phyloP scores from a whole-genome alignment of 2,113 vertebrate species.

The Psilopsiagon aurifrons region DNA sequence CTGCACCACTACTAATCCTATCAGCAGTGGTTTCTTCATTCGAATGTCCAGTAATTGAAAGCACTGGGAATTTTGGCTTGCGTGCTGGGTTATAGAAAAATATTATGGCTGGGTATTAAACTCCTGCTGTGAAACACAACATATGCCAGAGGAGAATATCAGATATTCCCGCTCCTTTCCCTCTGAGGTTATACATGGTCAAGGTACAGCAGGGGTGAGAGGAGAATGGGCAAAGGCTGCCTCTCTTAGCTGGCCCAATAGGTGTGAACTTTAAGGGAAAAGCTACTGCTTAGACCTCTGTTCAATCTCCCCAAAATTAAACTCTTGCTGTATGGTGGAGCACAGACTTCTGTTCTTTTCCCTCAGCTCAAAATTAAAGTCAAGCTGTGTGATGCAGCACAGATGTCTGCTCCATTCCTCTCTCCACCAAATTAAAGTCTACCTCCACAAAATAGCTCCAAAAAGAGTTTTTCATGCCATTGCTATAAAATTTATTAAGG shows the following conservation, averaged over 20 bases:
- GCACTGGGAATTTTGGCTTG: not conserved
- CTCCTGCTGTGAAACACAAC: not conserved
- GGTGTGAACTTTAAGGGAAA: not conserved
- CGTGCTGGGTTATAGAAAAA: slow-evolving; percentile 21
- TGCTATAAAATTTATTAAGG: not conserved
- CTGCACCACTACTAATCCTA: not conserved
- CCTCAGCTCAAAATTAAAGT: not conserved
- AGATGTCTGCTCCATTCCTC: not conserved
- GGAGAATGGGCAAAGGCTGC: not conserved
- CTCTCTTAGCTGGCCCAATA: not conserved
- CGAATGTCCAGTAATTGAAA: slow-evolving; percentile 15
- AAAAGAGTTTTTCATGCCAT: not conserved
- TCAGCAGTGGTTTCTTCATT: not conserved
- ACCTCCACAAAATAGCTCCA: not conserved
- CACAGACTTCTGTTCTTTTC: not conserved
- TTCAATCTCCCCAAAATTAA: not conserved
- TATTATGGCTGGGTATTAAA: not conserved
- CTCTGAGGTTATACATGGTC: not conserved
- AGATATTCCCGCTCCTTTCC: not conserved
- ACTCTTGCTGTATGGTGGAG: not conserved
- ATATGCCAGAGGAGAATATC: not conserved
- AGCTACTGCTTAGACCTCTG: not conserved
- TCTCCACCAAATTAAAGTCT: not conserved
- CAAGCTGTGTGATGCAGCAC: not conserved
- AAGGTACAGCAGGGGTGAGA: not conserved